Evolutionary conservation across 2,797 vertebrate species (phyloP), one percentile per base, ranked within the genome.

Genomic region (Poeciliopsis paucimaculata): DNA sequence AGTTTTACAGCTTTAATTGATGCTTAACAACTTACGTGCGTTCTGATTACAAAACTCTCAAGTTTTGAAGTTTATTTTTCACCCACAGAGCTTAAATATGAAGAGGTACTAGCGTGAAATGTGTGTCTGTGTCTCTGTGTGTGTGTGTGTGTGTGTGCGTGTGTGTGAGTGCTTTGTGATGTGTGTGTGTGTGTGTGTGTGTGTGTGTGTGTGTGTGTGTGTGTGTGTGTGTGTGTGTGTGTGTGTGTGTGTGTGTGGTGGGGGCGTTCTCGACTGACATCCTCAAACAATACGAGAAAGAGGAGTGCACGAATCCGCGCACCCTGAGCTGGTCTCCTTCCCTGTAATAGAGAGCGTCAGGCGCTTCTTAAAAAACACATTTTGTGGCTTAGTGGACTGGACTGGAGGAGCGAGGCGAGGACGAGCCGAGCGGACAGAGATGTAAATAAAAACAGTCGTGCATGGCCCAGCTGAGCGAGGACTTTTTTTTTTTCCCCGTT

Each of bases 381-480:
- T 93, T 93, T 90, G 89, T 92, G 79, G 91, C 90, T 94, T 92
- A 92, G 92, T 92, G 88, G 90, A 93, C 86, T 86, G 86, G 91
- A 93, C 89, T 92, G 77, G 79, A 87, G 77, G 94, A 87, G 87
- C 93, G 87, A 90, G 87, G 91, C 93, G 90, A 94, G 90, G 92
- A 93, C 87, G 93, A 93, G 93, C 93, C 88, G 88, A 91, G 82
- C 95, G 96, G 96, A 97, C 96, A 96, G 96, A 96, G 96, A 94
- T 97, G 96, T 97, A 97, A 98, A 98, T 97, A 97, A 97, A 95
- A 97, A 95, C 96, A 96, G 96, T 94, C 94, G 95, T 96, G 95
- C 94, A 95, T 96, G 95, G 95, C 92, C 95, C 89, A 87, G 96
- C 96, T 96, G 96, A 97, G 96, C 96, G 95, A 98, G 97, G 97